Conservation (phyloP, 2,888 invertebrate genomes). For the Mesorhabditis spiculigera region DNA sequence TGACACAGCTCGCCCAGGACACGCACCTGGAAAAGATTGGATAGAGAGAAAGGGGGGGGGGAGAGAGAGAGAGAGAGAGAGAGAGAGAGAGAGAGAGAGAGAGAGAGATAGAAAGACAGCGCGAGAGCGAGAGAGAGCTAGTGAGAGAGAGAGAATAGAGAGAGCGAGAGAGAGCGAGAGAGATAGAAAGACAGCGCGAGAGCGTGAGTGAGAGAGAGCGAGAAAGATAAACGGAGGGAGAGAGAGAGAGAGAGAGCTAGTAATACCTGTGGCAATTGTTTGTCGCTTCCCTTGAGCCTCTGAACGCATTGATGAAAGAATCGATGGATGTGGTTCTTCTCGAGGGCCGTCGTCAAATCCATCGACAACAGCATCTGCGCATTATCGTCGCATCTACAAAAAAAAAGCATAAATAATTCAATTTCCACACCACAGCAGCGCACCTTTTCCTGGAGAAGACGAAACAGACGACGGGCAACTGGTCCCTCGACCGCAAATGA, state of each 20-base stretch:
- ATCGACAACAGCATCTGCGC: slow-evolving; percentile 67
- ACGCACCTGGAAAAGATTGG: slow-evolving; percentile 63
- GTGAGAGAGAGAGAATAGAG: too few relatives aligned
- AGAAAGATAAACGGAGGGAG: too few relatives aligned
- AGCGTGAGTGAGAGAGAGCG: too few relatives aligned
- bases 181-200: too few relatives aligned
- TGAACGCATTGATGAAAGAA: slow-evolving; percentile 83
- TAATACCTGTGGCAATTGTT: slow-evolving; percentile 77
- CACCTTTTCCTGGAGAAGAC: slow-evolving; percentile 75
- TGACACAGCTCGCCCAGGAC: slow-evolving; percentile 68
- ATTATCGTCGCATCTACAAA: slow-evolving; percentile 72
- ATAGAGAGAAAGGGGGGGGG: background rate
- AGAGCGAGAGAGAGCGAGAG: too few relatives aligned
- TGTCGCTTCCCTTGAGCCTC: slow-evolving; percentile 79
- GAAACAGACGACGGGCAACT: slow-evolving; percentile 89
- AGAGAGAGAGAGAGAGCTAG: background rate
- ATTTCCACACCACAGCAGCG: background rate
- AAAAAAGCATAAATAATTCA: slow-evolving; percentile 2
- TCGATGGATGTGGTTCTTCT: slow-evolving; percentile 76
- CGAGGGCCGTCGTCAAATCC: slow-evolving; percentile 77
- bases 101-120: background rate
- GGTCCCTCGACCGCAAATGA: slow-evolving; percentile 76
- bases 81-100: background rate
- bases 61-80: background rate
- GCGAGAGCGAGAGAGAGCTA: too few relatives aligned